Evolutionary conservation across 2,113 vertebrate genomes (phyloP).

Genomic region (Peucedramus taeniatus): DNA sequence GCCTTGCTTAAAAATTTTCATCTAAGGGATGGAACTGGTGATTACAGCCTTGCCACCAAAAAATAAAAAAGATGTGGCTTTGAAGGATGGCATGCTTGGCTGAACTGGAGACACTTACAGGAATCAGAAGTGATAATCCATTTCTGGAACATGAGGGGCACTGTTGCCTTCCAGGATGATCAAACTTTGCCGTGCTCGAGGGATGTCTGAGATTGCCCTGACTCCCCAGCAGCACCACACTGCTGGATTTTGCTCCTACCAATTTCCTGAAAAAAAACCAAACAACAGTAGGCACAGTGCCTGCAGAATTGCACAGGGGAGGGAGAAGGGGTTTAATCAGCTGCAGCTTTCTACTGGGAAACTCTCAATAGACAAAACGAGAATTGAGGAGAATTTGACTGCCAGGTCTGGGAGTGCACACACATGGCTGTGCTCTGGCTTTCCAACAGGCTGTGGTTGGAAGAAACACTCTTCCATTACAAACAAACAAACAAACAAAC

Average conservation of each 20-base stretch:
- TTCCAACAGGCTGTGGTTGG: neutral
- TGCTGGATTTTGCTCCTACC: neutral
- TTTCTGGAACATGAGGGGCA: neutral
- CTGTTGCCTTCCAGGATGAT: neutral
- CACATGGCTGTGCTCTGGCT: neutral
- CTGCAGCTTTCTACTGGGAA: neutral
- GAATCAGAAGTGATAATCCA: neutral
- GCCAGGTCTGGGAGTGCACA: neutral
- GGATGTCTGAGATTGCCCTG: neutral
- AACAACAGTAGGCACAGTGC: no score
- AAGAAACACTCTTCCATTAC: neutral
- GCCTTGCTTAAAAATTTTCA: neutral
- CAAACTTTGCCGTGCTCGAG: neutral
- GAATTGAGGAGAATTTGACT: neutral
- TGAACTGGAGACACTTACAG: neutral
- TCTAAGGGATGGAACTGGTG: neutral
- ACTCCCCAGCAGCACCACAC: neutral
- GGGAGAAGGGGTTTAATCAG: neutral
- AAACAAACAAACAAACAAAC: neutral
- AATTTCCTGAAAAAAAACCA: neutral
- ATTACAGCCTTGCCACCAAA: neutral
- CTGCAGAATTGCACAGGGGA: neutral
- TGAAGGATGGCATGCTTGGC: neutral
- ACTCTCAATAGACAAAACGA: fast-evolving
- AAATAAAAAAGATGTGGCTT: neutral